Conservation (phyloP, 2,888 invertebrate genomes). For the Rhyacophila evoluta region DNA sequence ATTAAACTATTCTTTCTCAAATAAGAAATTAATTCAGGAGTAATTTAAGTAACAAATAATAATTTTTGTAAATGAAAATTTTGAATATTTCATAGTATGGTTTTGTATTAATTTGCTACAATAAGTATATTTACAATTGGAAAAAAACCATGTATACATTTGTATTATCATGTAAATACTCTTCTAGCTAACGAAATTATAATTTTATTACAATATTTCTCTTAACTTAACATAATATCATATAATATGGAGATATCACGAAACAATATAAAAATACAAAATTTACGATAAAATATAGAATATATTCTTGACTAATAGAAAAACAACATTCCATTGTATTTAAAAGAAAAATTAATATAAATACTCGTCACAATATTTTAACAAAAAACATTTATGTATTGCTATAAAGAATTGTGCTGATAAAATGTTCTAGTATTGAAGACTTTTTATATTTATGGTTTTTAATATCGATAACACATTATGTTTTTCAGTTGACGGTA, state of each 20-base stretch:
- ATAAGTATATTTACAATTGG: no score
- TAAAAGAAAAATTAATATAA: background rate
- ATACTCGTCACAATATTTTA: background rate
- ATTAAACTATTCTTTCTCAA: no score
- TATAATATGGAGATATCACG: slow-evolving; percentile 15
- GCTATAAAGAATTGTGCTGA: background rate
- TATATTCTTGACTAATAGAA: background rate
- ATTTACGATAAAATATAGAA: background rate
- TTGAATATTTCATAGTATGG: no score
- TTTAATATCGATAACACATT: background rate
- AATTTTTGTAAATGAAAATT: no score
- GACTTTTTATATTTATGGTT: background rate
- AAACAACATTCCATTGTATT: background rate
- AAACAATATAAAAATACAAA: slow-evolving; percentile 24
- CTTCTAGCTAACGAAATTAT: no score
- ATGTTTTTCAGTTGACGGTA: slow-evolving; percentile 1
- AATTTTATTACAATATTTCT: no score
- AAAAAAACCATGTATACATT: no score
- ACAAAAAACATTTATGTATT: background rate
- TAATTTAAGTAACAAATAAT: no score
- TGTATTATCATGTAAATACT: no score
- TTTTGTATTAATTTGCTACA: no score
- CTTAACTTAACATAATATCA: background rate
- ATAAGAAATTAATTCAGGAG: no score
- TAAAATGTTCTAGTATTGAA: background rate